Evolutionary conservation across 2,797 vertebrate species (phyloP).

Genomic region (Lepus townsendii): DNA sequence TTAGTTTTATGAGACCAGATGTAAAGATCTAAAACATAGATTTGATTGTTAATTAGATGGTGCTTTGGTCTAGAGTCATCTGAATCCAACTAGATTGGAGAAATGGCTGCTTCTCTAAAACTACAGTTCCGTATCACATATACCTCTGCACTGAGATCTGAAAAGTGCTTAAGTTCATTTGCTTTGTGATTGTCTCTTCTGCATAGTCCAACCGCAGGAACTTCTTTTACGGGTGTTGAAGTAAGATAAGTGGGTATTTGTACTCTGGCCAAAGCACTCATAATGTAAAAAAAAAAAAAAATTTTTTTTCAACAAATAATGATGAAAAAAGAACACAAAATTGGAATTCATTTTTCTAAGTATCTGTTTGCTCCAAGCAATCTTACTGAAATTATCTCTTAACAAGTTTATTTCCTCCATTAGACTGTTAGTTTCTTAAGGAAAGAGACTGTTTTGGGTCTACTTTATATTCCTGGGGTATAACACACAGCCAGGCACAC

Average conservation of each 20-base stretch:
- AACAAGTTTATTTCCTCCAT: neutral
- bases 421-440: constrained; percentile 23
- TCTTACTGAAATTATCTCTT: constrained; percentile 5
- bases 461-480: constrained; percentile 70
- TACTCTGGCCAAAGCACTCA: constrained; percentile 11
- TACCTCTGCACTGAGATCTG: neutral
- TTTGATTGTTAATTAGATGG: neutral
- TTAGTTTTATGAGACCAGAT: constrained; percentile 14
- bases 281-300: neutral
- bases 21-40: neutral
- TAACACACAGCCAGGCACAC: constrained; percentile 70
- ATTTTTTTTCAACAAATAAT: constrained; percentile 6
- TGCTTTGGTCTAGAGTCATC: neutral
- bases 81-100: neutral
- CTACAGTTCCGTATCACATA: neutral
- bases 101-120: neutral
- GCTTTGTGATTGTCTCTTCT: constrained; percentile 34
- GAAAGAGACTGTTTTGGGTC: constrained; percentile 13
- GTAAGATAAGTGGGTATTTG: constrained; percentile 22
- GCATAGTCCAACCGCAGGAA: constrained; percentile 21
- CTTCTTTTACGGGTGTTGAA: constrained; percentile 16
- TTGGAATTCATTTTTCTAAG: constrained; percentile 18
- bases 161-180: neutral
- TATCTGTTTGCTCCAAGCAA: neutral
- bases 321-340: neutral